A percentile compares a stretch with the other conserved stretches of the same genome.
Conservation (phyloP, 2,797 vertebrate species). For the Chiroxiphia lanceolata region DNA sequence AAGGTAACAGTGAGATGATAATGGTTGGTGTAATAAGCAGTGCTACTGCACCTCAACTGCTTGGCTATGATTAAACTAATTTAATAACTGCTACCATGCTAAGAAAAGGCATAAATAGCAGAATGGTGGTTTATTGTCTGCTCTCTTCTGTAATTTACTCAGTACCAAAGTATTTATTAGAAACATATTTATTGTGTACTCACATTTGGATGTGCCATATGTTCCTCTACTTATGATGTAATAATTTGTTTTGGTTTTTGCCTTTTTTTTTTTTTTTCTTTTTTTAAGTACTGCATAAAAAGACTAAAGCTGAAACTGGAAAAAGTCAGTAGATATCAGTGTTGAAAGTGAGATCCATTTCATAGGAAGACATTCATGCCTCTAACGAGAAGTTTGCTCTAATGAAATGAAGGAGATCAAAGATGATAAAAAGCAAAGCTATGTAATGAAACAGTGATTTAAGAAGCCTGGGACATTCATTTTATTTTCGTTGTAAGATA, state of each 20-base stretch:
- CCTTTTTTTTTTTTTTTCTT: background rate
- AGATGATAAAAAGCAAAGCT: constrained; percentile 75
- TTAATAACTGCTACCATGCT: constrained; percentile 28
- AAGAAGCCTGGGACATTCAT: constrained; percentile 73
- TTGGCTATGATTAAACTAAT: constrained; percentile 40
- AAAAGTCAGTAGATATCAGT: constrained; percentile 60
- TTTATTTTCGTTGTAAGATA: constrained; percentile 75
- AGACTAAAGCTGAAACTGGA: constrained; percentile 54
- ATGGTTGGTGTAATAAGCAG: background rate
- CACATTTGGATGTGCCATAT: background rate
- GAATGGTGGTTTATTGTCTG: background rate
- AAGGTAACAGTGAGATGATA: constrained; percentile 17
- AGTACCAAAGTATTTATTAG: constrained; percentile 44
- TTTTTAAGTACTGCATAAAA: background rate
- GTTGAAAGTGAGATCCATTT: constrained; percentile 68
- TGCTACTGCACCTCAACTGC: constrained; percentile 18
- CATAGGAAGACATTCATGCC: constrained; percentile 73
- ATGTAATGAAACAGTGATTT: constrained; percentile 74
- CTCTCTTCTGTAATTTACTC: constrained; percentile 45
- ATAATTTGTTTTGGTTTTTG: background rate
- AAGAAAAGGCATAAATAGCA: constrained; percentile 14
- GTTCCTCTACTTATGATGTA: constrained; percentile 28
- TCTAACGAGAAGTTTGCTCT: constrained; percentile 70
- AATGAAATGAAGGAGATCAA: constrained; percentile 78
- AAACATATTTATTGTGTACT: constrained; percentile 45